Evolutionary conservation across 1,140 invertebrate species (phyloP).

Genomic region (Metaphire vulgaris): DNA sequence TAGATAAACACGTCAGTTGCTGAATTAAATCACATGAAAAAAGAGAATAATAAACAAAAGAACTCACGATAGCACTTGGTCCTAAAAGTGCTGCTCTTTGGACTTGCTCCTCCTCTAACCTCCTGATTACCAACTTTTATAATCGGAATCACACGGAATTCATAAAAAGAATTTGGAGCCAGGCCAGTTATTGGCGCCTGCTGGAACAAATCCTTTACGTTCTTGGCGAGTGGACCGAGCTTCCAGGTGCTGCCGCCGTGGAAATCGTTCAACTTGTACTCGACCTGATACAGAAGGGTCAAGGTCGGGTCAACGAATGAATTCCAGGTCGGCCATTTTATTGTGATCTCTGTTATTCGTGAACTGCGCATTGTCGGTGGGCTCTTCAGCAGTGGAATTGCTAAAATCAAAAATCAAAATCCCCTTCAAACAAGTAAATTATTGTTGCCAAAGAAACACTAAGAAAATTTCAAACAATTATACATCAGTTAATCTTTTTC

Average conservation of each 20-base stretch:
- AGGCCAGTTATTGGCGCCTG: not conserved
- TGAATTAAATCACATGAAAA: no score
- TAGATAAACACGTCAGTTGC: no score
- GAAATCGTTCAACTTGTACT: constrained; percentile 13
- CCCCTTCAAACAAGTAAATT: no score
- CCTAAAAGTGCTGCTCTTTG: constrained; percentile 1
- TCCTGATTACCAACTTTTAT: not conserved
- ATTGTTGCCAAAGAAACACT: no score
- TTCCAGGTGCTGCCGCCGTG: not conserved
- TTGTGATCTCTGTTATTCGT: constrained; percentile 5
- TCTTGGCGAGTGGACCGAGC: not conserved
- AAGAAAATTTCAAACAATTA: no score
- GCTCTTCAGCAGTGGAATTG: not conserved
- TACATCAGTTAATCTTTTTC: no score
- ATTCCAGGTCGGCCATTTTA: constrained; percentile 3
- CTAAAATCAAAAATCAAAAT: no score
- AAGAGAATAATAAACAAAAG: not conserved
- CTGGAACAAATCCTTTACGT: not conserved
- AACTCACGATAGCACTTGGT: constrained; percentile 8
- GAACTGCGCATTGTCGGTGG: not conserved
- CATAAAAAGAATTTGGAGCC: constrained; percentile 7
- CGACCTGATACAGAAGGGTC: not conserved
- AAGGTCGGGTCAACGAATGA: constrained; percentile 4
- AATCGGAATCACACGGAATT: constrained; percentile 14
- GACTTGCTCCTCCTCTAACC: constrained; percentile 7